Percentiles rank a stretch among this genome's conserved stretches.
These are phyloP conservation scores for Aselliscus stoliczkanus DNA, from an alignment of 2,797 vertebrate genomes.

Conservation along the genomic window DNA sequence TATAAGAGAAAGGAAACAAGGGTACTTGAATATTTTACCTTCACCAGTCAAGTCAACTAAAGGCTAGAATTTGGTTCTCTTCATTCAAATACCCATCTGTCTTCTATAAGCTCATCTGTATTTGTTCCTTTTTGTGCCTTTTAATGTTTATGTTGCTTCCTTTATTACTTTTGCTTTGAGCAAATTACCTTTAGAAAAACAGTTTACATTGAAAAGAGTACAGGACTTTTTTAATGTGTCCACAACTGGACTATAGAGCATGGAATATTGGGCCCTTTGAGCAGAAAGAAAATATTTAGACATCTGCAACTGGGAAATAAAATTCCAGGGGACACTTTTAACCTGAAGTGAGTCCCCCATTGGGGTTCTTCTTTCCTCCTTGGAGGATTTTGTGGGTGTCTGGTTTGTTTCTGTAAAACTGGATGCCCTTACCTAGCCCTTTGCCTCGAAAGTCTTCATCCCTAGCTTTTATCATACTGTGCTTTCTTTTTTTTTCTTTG, in stretches of 20 bases:
- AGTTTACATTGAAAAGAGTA: background rate
- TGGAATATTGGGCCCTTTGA: background rate
- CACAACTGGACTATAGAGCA: background rate
- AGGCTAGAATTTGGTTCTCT: background rate
- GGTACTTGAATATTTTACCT: background rate
- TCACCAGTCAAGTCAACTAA: background rate
- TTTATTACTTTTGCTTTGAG: background rate
- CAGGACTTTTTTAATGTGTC: background rate
- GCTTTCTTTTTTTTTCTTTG: background rate
- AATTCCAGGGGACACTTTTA: background rate
- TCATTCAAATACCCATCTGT: background rate
- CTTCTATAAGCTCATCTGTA: background rate
- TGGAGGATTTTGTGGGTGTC: background rate
- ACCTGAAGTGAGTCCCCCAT: background rate
- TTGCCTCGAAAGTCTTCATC: background rate
- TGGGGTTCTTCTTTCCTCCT: background rate
- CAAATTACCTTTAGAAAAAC: background rate
- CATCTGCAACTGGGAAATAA: background rate
- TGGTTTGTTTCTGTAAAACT: background rate
- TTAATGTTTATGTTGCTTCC: background rate
- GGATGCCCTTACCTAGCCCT: background rate
- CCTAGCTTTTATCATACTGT: background rate
- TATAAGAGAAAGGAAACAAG: background rate
- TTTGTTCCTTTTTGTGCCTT: background rate
- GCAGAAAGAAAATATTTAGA: background rate